These are phyloP conservation scores for Epirrhoe alternata DNA, from an alignment of 2,888 invertebrate genomes.

Conservation along the genomic window DNA sequence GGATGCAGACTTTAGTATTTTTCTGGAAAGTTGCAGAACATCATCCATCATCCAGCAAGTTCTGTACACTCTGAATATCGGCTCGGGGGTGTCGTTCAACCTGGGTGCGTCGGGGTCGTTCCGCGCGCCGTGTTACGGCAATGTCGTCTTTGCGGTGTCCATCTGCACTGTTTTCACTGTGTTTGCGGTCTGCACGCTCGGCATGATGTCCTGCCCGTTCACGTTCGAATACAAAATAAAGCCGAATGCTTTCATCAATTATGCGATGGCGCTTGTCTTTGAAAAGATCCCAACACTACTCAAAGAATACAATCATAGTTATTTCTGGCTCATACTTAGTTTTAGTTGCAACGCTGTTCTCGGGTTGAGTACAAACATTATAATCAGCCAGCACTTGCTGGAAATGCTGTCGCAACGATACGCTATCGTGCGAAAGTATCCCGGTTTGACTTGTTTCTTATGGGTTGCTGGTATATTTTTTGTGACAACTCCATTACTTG, in stretches of 20 bases:
- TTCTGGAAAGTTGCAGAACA: conserved; percentile 48
- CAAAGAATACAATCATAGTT: conserved; percentile 52
- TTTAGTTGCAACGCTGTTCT: conserved; percentile 58
- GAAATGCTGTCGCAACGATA: conserved; percentile 54
- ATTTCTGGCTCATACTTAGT: conserved; percentile 58
- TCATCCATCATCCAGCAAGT: conserved; percentile 55
- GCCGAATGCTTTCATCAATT: conserved; percentile 47
- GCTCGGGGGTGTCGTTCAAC: conserved; percentile 65
- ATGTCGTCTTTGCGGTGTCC: conserved; percentile 60
- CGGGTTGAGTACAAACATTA: conserved; percentile 53
- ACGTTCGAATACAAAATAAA: conserved; percentile 53
- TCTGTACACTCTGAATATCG: conserved; percentile 58
- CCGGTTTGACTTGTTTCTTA: conserved; percentile 56
- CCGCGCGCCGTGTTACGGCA: conserved; percentile 68
- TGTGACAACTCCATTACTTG: conserved; percentile 61
- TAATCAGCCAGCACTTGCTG: conserved; percentile 57
- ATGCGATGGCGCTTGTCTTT: conserved; percentile 56
- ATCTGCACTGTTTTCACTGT: conserved; percentile 50
- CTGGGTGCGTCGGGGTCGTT: conserved; percentile 61
- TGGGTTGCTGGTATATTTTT: conserved; percentile 53
- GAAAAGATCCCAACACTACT: conserved; percentile 69
- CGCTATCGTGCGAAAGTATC: conserved; percentile 53
- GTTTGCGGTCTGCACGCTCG: conserved; percentile 54
- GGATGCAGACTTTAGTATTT: conserved; percentile 60
- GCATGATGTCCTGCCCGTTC: conserved; percentile 71